phyloP scores from a whole-genome alignment of 2,113 vertebrate species.

The Panurus biarmicus region DNA sequence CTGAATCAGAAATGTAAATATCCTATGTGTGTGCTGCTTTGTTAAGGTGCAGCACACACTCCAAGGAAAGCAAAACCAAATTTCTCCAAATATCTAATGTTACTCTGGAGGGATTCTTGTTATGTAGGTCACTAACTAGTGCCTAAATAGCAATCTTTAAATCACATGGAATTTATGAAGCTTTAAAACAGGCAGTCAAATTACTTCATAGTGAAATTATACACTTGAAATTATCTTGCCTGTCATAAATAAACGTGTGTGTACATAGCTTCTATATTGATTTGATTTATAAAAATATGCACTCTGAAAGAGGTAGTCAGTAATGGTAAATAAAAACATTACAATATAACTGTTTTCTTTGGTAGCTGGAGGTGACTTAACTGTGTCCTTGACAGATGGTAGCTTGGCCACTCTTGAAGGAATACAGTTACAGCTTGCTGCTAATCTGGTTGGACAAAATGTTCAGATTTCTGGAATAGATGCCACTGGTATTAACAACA shows the following conservation, averaged over 20 bases:
- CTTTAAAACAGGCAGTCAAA: neutral
- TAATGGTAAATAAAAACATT: conserved; percentile 27
- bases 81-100: neutral
- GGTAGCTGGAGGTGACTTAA: conserved; percentile 89
- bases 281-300: neutral
- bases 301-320: neutral
- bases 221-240: neutral
- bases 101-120: neutral
- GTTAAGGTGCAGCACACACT: neutral
- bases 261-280: neutral
- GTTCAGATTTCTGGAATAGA: conserved; percentile 97
- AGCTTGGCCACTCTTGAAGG: conserved; percentile 91
- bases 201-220: neutral
- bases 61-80: neutral
- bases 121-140: neutral
- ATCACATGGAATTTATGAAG: neutral
- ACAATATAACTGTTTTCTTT: conserved; percentile 47
- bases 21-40: neutral
- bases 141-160: neutral
- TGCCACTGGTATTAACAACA: conserved; percentile 91
- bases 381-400: conserved; percentile 90
- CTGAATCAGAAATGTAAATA: neutral
- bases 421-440: conserved; percentile 91
- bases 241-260: neutral
- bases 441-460: conserved; percentile 90